Base-by-base conservation (phyloP, 2,113 vertebrate genomes). In the Tonatia bakeri region DNA sequence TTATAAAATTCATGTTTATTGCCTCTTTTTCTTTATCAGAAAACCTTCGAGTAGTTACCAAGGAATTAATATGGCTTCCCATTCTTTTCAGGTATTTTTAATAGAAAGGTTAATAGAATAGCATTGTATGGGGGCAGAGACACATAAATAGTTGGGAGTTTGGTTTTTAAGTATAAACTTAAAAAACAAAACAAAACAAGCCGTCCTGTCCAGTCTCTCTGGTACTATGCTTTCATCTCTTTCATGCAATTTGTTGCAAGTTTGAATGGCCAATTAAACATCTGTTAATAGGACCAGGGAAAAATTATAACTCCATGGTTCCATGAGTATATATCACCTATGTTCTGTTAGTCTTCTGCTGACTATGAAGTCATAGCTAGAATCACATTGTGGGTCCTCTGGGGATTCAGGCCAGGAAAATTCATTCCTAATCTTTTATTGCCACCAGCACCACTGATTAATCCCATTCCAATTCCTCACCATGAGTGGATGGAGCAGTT, bases 261-360 rank as follows among this genome's bases (percentile, higher is more conserved):
- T 75, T 77, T 81, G 50, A 93, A 87, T 43, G 64, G 45, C 59
- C 79, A 86, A 28, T 80, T 94, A 83, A 94, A 69, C 82, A 91
- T 91, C 93, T 94, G 93, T 16, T 91, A 33, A 70, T 54, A 87
- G 33, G 52, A 87, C 67, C 16, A 82, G 26, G 17, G 54, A 81
- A 95, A 77, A 88, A 33, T 50, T 47, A 38, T 22, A 91, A 80
- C 19, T 56, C 36, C 12, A 61, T 3, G 1, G 33, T 59, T 86
- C 56, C 26, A 26, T 31, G 31, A 33, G 33, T 43, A 36, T 8
- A 45, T 65, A 52, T n/a, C 52, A 81, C 61, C 33, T 20, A 17
- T 26, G 36, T 45, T 80, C 4, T 28, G 4, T 11, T 77, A 4
- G 17, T 86, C 67, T 94, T 69, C 59, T 81, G 45, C 28, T 88